These are phyloP conservation scores for Mongoloraphidia duomilia DNA, from an alignment of 2,888 invertebrate genomes.

Conservation along the genomic window DNA sequence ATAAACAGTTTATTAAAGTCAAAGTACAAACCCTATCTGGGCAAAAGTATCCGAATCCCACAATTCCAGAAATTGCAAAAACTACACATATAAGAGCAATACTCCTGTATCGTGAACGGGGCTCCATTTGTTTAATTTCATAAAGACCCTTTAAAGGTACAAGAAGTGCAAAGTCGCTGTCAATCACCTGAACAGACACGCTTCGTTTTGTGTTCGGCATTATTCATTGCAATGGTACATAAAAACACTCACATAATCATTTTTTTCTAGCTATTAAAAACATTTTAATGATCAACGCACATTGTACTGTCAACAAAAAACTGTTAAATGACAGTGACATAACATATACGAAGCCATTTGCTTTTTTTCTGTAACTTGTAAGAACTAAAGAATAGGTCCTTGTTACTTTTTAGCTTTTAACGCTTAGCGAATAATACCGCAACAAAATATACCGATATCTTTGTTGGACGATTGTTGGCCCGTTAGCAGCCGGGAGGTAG, in stretches of 20 bases:
- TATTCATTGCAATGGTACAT: constrained; percentile 20
- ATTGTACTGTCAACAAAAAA: too few relatives aligned
- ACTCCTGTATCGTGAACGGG: constrained; percentile 61
- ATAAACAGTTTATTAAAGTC: constrained; percentile 8
- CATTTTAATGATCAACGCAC: too few relatives aligned
- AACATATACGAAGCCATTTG: too few relatives aligned
- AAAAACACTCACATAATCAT: constrained; percentile 1
- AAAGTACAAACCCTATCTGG: constrained; percentile 59
- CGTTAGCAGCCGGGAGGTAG: too few relatives aligned
- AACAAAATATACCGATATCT: too few relatives aligned
- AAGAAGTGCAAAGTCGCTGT: constrained; percentile 67
- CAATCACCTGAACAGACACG: constrained; percentile 66
- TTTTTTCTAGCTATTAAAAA: too few relatives aligned
- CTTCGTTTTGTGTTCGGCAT: constrained; percentile 32
- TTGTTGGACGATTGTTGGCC: too few relatives aligned
- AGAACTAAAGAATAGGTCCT: too few relatives aligned
- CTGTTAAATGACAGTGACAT: too few relatives aligned
- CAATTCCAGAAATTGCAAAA: constrained; percentile 70
- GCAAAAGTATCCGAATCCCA: constrained; percentile 81
- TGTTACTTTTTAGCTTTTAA: too few relatives aligned
- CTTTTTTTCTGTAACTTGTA: too few relatives aligned
- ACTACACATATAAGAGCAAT: constrained; percentile 69
- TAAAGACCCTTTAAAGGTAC: constrained; percentile 57
- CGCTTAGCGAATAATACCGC: too few relatives aligned
- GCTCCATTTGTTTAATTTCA: constrained; percentile 75